A percentile compares a stretch with the other conserved stretches of the same genome.
phyloP scores from a whole-genome alignment of 1,140 invertebrate genomes.

The Gonioctena quinquepunctata region DNA sequence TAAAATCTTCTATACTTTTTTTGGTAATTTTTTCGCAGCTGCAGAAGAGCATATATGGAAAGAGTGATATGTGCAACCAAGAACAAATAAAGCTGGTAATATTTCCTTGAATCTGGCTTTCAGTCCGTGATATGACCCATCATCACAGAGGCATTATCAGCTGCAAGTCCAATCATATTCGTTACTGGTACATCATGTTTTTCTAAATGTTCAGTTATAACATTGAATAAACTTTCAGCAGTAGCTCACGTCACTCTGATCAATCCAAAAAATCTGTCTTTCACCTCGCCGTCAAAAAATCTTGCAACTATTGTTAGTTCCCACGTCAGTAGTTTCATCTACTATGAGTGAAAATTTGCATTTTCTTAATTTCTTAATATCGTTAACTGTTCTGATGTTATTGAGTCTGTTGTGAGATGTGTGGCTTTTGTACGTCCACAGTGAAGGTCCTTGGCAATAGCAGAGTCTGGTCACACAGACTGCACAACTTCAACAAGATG shows the following conservation, averaged over 20 bases:
- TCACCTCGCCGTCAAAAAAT: too few relatives aligned
- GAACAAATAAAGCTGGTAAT: constrained; percentile 4
- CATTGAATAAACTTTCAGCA: not conserved
- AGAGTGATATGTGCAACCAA: constrained; percentile 19
- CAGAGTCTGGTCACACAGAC: too few relatives aligned
- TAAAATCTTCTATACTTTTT: constrained; percentile 11
- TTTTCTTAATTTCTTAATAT: not conserved
- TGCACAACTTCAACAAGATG: too few relatives aligned
- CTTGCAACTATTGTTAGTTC: not conserved
- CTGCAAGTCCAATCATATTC: constrained; percentile 11
- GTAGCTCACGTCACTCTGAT: not conserved
- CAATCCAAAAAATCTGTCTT: not conserved
- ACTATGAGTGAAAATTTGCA: constrained; percentile 8
- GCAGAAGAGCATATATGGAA: constrained; percentile 16
- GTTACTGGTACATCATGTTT: not conserved
- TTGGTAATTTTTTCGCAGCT: constrained; percentile 2
- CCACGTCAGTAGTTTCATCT: constrained; percentile 21
- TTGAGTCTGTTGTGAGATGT: too few relatives aligned
- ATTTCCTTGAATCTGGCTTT: not conserved
- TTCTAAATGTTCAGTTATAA: not conserved
- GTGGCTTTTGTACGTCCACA: too few relatives aligned
- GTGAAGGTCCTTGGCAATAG: too few relatives aligned
- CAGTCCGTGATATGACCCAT: constrained; percentile 5
- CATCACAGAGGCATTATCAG: constrained; percentile 17
- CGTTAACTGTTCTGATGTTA: too few relatives aligned